A percentile compares a stretch with the other conserved stretches of the same genome.
Conservation (phyloP, 2,113 vertebrate genomes). For the Sula dactylatra region DNA sequence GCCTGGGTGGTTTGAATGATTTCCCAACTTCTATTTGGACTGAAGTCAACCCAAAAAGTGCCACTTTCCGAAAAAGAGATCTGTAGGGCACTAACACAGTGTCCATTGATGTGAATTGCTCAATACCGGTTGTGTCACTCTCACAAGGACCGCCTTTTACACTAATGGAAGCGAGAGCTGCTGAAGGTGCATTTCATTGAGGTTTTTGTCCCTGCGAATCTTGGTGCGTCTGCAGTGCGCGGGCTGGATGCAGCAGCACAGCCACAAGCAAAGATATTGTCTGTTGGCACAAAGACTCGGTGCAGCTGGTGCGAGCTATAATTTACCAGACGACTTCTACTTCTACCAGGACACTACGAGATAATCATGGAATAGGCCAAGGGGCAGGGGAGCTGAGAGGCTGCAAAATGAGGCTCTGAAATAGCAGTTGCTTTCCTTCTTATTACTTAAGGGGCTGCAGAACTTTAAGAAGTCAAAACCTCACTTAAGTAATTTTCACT, state of each 20-base stretch:
- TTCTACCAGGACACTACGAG: background rate
- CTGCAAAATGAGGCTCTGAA: background rate
- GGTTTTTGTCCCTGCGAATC: slow-evolving; percentile 27
- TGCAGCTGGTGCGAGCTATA: slow-evolving; percentile 27
- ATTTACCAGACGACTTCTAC: slow-evolving; percentile 7
- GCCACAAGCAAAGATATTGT: background rate
- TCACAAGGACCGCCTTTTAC: background rate
- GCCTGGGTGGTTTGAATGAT: background rate
- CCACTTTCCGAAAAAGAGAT: background rate
- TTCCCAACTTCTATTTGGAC: background rate
- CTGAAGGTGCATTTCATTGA: slow-evolving; percentile 56
- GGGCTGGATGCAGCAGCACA: slow-evolving; percentile 36
- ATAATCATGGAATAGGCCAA: background rate
- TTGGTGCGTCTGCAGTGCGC: background rate
- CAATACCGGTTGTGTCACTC: background rate
- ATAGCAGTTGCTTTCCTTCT: background rate
- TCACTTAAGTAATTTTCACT: background rate
- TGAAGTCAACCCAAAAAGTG: background rate
- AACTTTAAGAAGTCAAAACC: slow-evolving; percentile 16
- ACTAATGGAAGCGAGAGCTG: background rate
- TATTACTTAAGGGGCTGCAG: background rate
- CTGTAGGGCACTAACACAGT: background rate
- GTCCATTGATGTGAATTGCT: background rate
- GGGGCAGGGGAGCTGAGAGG: slow-evolving; percentile 6
- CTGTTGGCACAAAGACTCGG: slow-evolving; percentile 23